phyloP scores from a whole-genome alignment of 2,797 vertebrate genomes.

The Lutjanus campechanus region DNA sequence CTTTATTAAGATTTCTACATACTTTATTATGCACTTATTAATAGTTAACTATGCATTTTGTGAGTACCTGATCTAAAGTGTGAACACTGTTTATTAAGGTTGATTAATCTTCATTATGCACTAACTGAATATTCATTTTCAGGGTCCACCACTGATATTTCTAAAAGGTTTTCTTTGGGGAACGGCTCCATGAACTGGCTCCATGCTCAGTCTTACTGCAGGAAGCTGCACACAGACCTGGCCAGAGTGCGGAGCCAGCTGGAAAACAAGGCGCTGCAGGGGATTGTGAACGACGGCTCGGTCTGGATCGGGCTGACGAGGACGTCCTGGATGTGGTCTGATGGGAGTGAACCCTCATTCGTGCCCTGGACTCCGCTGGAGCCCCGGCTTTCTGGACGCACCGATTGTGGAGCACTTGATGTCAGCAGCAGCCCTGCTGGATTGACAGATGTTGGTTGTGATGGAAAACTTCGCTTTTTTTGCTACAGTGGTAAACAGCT shows the following conservation, averaged over 20 bases:
- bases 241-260: conserved; percentile 12
- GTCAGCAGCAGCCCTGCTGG: background rate
- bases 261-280: conserved; percentile 12
- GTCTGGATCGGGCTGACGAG: conserved; percentile 30
- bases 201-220: conserved; percentile 3
- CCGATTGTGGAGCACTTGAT: background rate
- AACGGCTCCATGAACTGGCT: rapidly evolving
- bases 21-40: no score
- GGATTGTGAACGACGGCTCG: rapidly evolving
- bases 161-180: background rate
- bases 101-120: no score
- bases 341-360: conserved; percentile 3
- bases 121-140: background rate
- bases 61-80: no score
- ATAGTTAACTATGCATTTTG: no score
- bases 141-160: background rate
- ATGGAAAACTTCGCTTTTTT: background rate
- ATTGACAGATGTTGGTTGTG: rapidly evolving
- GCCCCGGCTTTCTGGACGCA: rapidly evolving
- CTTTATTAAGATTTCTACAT: no score
- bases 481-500: conserved; percentile 24
- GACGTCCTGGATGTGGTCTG: conserved; percentile 43
- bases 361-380: background rate
- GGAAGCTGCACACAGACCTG: background rate
- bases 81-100: no score